phyloP scores from a whole-genome alignment of 2,797 vertebrate genomes.

The Brachymystax lenok region DNA sequence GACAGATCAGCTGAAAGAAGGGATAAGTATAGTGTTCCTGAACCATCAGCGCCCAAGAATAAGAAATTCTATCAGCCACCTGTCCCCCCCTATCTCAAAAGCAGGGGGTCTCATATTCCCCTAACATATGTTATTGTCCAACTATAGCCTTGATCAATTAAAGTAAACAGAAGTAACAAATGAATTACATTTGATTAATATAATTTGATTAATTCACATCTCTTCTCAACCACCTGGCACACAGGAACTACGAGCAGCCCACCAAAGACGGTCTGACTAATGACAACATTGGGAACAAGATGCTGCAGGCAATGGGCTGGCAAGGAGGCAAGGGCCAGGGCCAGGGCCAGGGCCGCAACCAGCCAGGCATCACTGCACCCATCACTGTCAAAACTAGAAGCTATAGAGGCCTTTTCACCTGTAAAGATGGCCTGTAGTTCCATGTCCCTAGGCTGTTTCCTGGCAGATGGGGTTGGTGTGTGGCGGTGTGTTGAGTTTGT shows the following conservation, averaged over 20 bases:
- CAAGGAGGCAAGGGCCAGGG: conserved; percentile 85
- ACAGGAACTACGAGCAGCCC: conserved; percentile 90
- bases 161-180: no score
- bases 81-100: conserved; percentile 43
- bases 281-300: conserved; percentile 93
- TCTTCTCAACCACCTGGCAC: not conserved
- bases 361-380: conserved; percentile 90
- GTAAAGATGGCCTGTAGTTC: not conserved
- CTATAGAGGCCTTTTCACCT: conserved; percentile 24
- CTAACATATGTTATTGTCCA: not conserved
- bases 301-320: conserved; percentile 95
- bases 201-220: not conserved
- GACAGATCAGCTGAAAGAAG: conserved; percentile 91
- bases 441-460: conserved; percentile 10
- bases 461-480: conserved; percentile 43
- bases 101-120: not conserved
- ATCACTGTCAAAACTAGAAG: conserved; percentile 75
- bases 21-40: conserved; percentile 90
- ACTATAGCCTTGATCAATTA: not conserved
- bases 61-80: conserved; percentile 84
- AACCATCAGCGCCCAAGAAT: conserved; percentile 88
- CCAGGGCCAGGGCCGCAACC: conserved; percentile 80
- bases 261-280: conserved; percentile 90
- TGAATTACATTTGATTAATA: not conserved
- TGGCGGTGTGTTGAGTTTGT: conserved; percentile 13